Evolutionary conservation across 2,888 invertebrate genomes (phyloP).

Genomic region (Dryobotodes eremita): DNA sequence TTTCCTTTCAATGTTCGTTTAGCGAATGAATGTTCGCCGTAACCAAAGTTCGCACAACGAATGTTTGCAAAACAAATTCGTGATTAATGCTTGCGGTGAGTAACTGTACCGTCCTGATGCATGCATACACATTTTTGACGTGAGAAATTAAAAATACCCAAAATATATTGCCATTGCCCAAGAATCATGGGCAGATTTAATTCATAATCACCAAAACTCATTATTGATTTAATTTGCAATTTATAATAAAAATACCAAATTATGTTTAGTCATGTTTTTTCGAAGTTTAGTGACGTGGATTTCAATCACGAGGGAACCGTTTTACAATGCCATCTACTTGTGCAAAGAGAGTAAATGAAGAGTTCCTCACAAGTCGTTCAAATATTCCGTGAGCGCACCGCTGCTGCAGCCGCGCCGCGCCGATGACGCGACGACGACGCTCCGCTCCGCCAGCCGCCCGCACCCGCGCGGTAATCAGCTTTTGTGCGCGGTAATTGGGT

Average conservation of each 20-base stretch:
- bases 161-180: not conserved
- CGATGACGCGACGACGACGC: conserved; percentile 65
- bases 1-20: not conserved
- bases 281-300: conserved; percentile 68
- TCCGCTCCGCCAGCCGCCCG: conserved; percentile 74
- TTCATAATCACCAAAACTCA: not conserved
- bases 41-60: not conserved
- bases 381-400: conserved; percentile 82
- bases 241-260: conserved; percentile 10
- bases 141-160: not conserved
- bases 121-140: not conserved
- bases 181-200: not conserved
- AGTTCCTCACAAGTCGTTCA: conserved; percentile 85
- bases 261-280: conserved; percentile 6
- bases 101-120: not conserved
- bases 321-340: conserved; percentile 75
- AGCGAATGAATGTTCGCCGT: not conserved
- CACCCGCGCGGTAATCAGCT: conserved; percentile 89
- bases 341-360: conserved; percentile 84
- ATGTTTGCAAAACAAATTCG: not conserved
- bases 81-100: not conserved
- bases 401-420: conserved; percentile 64
- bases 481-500: conserved; percentile 90
- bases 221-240: not conserved
- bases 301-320: conserved; percentile 79